These are phyloP conservation scores for Triops cancriformis DNA, from an alignment of 1,140 invertebrate genomes.

Conservation along the genomic window DNA sequence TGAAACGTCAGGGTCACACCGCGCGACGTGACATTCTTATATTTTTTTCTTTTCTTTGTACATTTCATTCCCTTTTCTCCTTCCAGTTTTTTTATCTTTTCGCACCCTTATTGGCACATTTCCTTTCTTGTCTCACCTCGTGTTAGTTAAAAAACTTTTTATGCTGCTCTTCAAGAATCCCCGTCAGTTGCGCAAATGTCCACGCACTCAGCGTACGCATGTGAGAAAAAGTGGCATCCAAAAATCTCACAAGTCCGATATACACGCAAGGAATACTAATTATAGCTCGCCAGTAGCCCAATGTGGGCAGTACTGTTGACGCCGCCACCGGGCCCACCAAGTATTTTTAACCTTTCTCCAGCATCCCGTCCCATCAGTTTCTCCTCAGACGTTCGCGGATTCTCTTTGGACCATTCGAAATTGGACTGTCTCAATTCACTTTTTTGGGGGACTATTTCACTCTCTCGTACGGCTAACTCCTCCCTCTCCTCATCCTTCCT, in stretches of 20 bases:
- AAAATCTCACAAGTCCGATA: background rate
- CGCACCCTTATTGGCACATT: background rate
- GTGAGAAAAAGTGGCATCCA: background rate
- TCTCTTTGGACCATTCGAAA: background rate
- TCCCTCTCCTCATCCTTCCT: background rate
- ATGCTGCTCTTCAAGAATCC: too few relatives aligned
- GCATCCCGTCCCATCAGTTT: background rate
- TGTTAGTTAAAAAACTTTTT: too few relatives aligned
- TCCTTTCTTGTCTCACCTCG: too few relatives aligned
- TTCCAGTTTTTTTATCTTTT: too few relatives aligned
- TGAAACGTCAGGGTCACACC: background rate
- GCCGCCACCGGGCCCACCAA: background rate
- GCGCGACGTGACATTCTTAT: background rate
- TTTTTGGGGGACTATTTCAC: background rate
- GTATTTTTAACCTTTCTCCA: background rate
- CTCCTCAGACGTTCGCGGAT: background rate
- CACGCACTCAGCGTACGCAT: background rate
- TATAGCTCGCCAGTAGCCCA: background rate
- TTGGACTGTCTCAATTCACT: background rate
- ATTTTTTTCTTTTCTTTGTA: background rate
- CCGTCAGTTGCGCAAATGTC: background rate
- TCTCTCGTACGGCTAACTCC: background rate
- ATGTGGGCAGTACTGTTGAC: background rate
- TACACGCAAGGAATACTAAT: background rate
- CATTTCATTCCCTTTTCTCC: background rate